Evolutionary conservation across 2,113 vertebrate genomes (phyloP).

Genomic region (Heterotis niloticus): DNA sequence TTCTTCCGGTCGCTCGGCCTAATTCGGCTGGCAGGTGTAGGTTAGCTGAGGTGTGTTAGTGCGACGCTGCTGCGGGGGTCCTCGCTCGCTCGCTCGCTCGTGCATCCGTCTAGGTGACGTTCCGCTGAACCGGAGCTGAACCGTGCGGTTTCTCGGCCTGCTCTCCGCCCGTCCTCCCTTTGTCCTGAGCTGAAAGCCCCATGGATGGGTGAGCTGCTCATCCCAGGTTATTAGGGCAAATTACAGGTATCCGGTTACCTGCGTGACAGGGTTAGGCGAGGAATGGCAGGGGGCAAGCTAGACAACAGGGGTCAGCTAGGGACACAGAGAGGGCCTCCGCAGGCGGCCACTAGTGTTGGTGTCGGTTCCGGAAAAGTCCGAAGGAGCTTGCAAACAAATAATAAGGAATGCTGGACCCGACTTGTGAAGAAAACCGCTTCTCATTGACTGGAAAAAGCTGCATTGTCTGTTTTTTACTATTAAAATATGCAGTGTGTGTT

Average conservation of each 20-base stretch:
- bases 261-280: constrained; percentile 68
- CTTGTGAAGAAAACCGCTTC: too few species aligned
- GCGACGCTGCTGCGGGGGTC: constrained; percentile 4
- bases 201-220: constrained; percentile 60
- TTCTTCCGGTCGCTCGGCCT: too few species aligned
- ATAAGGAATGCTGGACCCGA: too few species aligned
- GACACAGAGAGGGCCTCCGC: constrained; percentile 55
- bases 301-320: constrained; percentile 69
- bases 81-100: constrained; percentile 50
- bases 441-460: too few species aligned
- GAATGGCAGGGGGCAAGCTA: constrained; percentile 63
- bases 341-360: background rate
- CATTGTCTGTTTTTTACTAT: too few species aligned
- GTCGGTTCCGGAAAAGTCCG: too few species aligned
- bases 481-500: too few species aligned
- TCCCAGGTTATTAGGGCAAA: constrained; percentile 71
- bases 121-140: constrained; percentile 63
- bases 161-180: constrained; percentile 56
- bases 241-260: constrained; percentile 74
- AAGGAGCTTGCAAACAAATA: too few species aligned
- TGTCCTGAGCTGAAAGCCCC: constrained; percentile 62
- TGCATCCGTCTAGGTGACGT: constrained; percentile 58
- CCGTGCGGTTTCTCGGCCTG: constrained; percentile 63
- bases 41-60: background rate
- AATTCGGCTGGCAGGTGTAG: background rate